Evolutionary conservation across 2,797 vertebrate species (phyloP).

Genomic region (Nyctalus aviator): DNA sequence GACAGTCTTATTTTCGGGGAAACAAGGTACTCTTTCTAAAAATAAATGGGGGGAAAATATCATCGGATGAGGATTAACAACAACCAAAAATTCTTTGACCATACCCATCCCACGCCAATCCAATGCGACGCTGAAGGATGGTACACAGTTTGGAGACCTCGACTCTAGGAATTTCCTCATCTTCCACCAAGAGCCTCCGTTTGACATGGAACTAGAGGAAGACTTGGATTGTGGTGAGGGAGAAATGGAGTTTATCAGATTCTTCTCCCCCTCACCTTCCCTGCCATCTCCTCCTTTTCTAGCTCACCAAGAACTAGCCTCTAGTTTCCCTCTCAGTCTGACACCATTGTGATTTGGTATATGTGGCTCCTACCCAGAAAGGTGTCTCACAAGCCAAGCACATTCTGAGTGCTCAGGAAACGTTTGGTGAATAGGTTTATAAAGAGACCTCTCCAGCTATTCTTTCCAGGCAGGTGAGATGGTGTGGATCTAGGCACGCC

Average conservation of each 20-base stretch:
- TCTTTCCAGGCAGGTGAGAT: background rate
- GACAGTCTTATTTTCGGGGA: no score
- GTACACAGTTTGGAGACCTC: background rate
- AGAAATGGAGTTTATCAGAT: background rate
- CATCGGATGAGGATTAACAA: background rate
- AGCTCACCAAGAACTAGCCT: background rate
- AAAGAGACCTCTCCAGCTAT: background rate
- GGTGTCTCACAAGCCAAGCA: background rate
- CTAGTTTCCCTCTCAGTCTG: background rate
- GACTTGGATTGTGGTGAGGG: background rate
- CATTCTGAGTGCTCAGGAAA: background rate
- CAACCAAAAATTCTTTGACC: background rate
- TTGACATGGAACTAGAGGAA: background rate
- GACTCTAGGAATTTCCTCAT: background rate
- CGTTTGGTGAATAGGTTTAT: background rate
- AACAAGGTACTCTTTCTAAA: background rate
- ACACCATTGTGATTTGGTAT: background rate
- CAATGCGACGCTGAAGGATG: background rate
- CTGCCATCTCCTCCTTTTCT: background rate
- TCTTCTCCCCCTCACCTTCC: background rate
- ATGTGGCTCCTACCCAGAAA: background rate
- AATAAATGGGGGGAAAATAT: background rate
- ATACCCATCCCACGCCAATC: background rate
- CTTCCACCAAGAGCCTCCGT: background rate
- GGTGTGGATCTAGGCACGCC: background rate